phyloP scores from a whole-genome alignment of 2,113 vertebrate genomes.

The Amphilophus citrinellus region DNA sequence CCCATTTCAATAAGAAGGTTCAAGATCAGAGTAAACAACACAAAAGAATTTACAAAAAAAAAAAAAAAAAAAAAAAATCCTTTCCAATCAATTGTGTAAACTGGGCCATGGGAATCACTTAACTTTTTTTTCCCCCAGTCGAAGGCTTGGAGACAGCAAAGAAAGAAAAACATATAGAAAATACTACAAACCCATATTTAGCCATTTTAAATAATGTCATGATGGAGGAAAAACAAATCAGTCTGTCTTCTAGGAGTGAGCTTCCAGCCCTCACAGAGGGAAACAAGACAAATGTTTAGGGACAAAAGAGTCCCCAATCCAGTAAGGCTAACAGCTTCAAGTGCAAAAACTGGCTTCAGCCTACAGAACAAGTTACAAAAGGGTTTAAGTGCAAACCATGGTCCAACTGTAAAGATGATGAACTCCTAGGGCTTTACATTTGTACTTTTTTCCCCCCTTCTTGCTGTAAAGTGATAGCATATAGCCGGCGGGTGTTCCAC shows the following conservation, averaged over 20 bases:
- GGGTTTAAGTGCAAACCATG: slow-evolving; percentile 68
- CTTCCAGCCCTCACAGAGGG: slow-evolving; percentile 80
- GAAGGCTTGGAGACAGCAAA: slow-evolving; percentile 12
- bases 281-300: slow-evolving; percentile 46
- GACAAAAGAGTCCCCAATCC: slow-evolving; percentile 37
- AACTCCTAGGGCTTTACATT: neutral
- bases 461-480: slow-evolving; percentile 40
- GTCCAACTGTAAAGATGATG: slow-evolving; percentile 31
- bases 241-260: slow-evolving; percentile 23
- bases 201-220: too few relatives aligned
- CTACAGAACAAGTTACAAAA: slow-evolving; percentile 50
- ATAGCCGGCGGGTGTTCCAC: slow-evolving; percentile 63
- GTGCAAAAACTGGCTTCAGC: slow-evolving; percentile 61
- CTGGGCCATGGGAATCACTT: neutral
- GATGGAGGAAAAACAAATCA: neutral
- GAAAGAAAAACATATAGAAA: neutral
- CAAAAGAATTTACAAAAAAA: neutral
- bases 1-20: slow-evolving; percentile 45
- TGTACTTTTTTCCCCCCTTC: neutral
- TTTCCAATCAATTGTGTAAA: slow-evolving; percentile 26
- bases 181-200: neutral
- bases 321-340: slow-evolving; percentile 57
- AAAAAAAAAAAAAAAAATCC: neutral
- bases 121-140: neutral
- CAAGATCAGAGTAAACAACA: slow-evolving; percentile 26